Evolutionary conservation across 2,888 invertebrate genomes (phyloP).

Genomic region (Orgyia antiqua): DNA sequence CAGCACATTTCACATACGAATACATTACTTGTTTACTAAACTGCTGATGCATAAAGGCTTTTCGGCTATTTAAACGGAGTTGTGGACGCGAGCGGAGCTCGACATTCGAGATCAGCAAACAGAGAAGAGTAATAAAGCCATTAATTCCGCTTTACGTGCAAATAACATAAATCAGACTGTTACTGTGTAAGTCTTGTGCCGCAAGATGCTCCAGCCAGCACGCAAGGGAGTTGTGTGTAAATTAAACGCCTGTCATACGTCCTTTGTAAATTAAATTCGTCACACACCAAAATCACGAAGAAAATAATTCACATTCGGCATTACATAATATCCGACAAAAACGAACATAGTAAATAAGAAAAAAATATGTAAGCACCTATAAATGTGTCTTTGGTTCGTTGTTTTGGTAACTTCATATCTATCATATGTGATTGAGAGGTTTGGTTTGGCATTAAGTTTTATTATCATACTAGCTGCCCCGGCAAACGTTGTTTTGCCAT

Average conservation of each 20-base stretch:
- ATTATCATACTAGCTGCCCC: too few relatives aligned
- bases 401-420: too few relatives aligned
- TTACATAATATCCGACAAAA: too few relatives aligned
- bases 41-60: conserved; percentile 51
- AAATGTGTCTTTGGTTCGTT: too few relatives aligned
- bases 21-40: conserved; percentile 45
- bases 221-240: conserved; percentile 51
- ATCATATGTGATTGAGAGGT: too few relatives aligned
- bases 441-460: too few relatives aligned
- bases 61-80: conserved; percentile 46
- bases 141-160: conserved; percentile 76
- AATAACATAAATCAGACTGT: conserved; percentile 73
- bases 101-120: conserved; percentile 63
- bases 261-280: conserved; percentile 40
- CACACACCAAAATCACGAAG: conserved; percentile 18
- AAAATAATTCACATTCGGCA: background rate
- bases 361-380: too few relatives aligned
- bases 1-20: too few relatives aligned
- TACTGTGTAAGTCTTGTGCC: conserved; percentile 31
- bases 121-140: conserved; percentile 74
- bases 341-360: too few relatives aligned
- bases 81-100: conserved; percentile 47
- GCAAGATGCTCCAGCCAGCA: conserved; percentile 58
- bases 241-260: conserved; percentile 65
- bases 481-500: too few relatives aligned